Conservation (phyloP, 2,113 vertebrate genomes). For the Axis porcinus region DNA sequence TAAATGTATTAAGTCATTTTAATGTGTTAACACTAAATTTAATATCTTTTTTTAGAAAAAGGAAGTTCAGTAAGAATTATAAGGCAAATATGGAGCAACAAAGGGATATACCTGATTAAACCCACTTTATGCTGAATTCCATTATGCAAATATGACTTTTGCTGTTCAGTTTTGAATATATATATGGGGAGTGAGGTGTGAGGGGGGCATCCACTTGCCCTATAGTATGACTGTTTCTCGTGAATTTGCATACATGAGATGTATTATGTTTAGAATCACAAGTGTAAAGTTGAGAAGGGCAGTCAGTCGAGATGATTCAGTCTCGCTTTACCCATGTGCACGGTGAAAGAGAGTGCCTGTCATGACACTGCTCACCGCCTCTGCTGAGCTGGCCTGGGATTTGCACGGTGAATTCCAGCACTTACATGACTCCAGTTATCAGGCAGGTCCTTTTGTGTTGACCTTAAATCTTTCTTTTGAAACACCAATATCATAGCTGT, state of each 20-base stretch:
- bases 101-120: neutral
- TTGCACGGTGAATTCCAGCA: neutral
- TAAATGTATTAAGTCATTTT: neutral
- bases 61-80: neutral
- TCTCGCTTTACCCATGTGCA: fast-evolving
- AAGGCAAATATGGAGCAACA: neutral
- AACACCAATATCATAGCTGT: neutral
- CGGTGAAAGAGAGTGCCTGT: neutral
- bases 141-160: neutral
- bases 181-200: neutral
- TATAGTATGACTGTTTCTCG: neutral
- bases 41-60: neutral
- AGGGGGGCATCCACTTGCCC: neutral
- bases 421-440: neutral
- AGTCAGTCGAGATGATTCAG: neutral
- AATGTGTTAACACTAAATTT: neutral
- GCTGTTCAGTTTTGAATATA: neutral
- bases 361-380: neutral
- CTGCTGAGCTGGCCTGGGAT: neutral
- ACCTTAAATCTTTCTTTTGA: neutral
- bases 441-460: neutral
- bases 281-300: neutral
- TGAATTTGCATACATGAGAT: neutral
- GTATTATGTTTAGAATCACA: neutral
- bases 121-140: neutral